Evolutionary conservation across 2,888 invertebrate genomes (phyloP).

Genomic region (Eilema griseolum): DNA sequence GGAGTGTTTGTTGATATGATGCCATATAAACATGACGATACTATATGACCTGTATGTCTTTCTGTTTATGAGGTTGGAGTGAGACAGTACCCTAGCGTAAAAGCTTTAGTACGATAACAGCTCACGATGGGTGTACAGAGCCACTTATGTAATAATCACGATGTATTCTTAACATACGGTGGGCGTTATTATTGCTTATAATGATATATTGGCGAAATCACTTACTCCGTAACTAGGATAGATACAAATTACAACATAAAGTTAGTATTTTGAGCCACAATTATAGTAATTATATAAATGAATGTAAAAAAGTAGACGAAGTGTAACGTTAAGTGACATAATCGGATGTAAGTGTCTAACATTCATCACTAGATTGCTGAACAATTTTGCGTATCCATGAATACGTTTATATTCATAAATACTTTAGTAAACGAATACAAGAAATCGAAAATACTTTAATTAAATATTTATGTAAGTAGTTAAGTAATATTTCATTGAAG

Average conservation of each 20-base stretch:
- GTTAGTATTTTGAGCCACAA: constrained; percentile 71
- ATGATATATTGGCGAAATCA: constrained; percentile 76
- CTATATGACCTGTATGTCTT: background rate
- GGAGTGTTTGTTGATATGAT: background rate
- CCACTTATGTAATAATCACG: constrained; percentile 55
- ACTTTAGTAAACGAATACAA: constrained; percentile 46
- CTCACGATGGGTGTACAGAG: constrained; percentile 38
- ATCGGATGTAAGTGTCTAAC: constrained; percentile 24
- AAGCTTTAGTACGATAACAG: constrained; percentile 4
- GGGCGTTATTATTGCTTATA: constrained; percentile 78
- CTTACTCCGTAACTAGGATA: constrained; percentile 71
- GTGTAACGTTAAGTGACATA: constrained; percentile 34
- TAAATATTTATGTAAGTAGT: constrained; percentile 52
- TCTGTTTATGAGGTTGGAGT: background rate
- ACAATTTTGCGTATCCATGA: constrained; percentile 26
- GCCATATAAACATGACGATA: background rate
- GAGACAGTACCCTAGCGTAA: background rate
- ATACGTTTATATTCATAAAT: constrained; percentile 41
- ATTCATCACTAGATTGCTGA: constrained; percentile 23
- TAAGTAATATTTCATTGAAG: constrained; percentile 57
- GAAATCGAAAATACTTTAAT: constrained; percentile 48
- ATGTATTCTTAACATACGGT: constrained; percentile 57
- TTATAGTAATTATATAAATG: constrained; percentile 61
- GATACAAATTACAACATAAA: constrained; percentile 71
- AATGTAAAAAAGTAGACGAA: constrained; percentile 46